phyloP scores from a whole-genome alignment of 1,140 invertebrate genomes.

The Neomicropteryx cornuta region DNA sequence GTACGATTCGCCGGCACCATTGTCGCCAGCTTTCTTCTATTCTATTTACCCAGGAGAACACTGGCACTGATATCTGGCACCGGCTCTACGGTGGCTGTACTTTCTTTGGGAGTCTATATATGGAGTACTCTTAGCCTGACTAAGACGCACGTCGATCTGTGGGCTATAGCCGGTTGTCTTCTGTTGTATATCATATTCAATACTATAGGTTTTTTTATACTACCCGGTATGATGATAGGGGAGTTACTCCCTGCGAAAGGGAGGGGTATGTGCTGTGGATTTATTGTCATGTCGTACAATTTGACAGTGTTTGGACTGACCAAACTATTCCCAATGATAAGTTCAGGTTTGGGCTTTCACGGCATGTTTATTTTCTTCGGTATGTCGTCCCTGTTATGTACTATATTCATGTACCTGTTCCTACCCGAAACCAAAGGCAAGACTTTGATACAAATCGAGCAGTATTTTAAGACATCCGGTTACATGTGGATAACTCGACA shows the following conservation, averaged over 20 bases:
- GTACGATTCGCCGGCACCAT: slow-evolving; percentile 50
- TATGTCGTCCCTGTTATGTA: slow-evolving; percentile 50
- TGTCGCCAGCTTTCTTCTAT: slow-evolving; percentile 48
- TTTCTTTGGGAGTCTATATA: too few species aligned
- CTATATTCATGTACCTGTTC: slow-evolving; percentile 52
- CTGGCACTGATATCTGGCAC: slow-evolving; percentile 51
- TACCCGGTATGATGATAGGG: slow-evolving; percentile 66
- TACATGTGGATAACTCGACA: too few species aligned
- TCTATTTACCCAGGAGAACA: slow-evolving; percentile 47
- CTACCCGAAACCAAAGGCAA: slow-evolving; percentile 75
- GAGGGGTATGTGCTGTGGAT: too few species aligned
- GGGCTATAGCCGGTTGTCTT: too few species aligned
- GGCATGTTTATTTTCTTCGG: slow-evolving; percentile 68
- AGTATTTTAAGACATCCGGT: too few species aligned
- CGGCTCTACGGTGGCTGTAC: slow-evolving; percentile 48
- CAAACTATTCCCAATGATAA: too few species aligned
- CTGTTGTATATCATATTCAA: slow-evolving; percentile 56
- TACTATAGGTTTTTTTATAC: slow-evolving; percentile 60
- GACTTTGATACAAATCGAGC: slow-evolving; percentile 67
- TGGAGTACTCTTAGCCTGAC: too few species aligned
- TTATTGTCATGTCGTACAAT: too few species aligned
- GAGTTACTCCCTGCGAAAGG: slow-evolving; percentile 57
- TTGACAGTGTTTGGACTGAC: too few species aligned
- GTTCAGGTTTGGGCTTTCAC: too few species aligned
- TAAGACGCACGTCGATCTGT: too few species aligned